A percentile compares a stretch with the other conserved stretches of the same genome.
These are phyloP conservation scores for Phoronis australis DNA, from an alignment of 2,888 invertebrate genomes.

Conservation along the genomic window DNA sequence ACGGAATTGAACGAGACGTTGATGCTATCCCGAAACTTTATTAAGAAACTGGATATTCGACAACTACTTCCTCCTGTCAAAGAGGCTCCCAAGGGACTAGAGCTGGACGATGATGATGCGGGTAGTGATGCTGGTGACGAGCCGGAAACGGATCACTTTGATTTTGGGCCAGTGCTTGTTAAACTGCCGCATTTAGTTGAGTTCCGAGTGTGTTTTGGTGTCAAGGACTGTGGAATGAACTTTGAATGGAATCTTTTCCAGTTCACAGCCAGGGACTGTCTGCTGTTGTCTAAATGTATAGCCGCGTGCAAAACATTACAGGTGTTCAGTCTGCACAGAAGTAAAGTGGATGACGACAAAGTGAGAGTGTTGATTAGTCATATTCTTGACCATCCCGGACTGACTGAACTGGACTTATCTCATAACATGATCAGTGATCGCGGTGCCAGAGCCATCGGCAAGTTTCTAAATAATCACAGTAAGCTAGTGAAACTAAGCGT, in stretches of 20 bases:
- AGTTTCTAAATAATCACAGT: slow-evolving; percentile 51
- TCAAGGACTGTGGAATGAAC: slow-evolving; percentile 54
- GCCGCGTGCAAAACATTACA: slow-evolving; percentile 43
- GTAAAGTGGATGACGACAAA: slow-evolving; percentile 52
- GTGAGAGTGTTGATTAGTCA: slow-evolving; percentile 49
- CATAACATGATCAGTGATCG: slow-evolving; percentile 51
- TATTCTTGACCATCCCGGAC: slow-evolving; percentile 48
- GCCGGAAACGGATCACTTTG: slow-evolving; percentile 51
- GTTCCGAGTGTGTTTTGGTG: slow-evolving; percentile 49
- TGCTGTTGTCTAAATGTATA: slow-evolving; percentile 49
- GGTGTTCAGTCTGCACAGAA: slow-evolving; percentile 43
- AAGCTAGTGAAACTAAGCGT: slow-evolving; percentile 40
- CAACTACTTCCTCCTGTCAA: slow-evolving; percentile 52
- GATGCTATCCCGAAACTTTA: slow-evolving; percentile 41
- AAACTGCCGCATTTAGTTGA: slow-evolving; percentile 44
- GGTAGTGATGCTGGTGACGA: slow-evolving; percentile 49
- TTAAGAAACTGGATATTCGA: slow-evolving; percentile 41
- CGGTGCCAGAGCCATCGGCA: slow-evolving; percentile 52
- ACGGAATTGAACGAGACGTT: slow-evolving; percentile 41
- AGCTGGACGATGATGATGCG: slow-evolving; percentile 45
- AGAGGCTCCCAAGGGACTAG: slow-evolving; percentile 37
- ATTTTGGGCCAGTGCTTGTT: slow-evolving; percentile 45
- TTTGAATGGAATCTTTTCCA: slow-evolving; percentile 54
- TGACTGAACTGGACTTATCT: slow-evolving; percentile 48
- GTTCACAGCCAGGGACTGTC: slow-evolving; percentile 52